Percentiles rank a stretch among this genome's conserved stretches.
These are phyloP conservation scores for Condylostylus longicornis DNA, from an alignment of 1,140 invertebrate species.

Conservation along the genomic window DNA sequence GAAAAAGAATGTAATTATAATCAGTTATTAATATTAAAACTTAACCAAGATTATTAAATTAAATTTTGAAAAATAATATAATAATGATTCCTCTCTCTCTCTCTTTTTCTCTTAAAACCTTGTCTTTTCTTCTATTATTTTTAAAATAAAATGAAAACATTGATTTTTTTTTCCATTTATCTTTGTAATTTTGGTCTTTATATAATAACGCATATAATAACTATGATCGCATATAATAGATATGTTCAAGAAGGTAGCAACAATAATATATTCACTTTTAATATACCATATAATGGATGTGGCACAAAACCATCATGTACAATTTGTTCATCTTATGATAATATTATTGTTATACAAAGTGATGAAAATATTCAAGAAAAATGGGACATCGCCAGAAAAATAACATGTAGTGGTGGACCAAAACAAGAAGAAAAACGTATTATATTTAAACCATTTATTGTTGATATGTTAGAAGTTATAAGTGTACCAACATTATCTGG, in stretches of 20 bases:
- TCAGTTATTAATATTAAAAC: neutral
- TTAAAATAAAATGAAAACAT: too few relatives aligned
- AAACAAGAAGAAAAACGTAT: constrained; percentile 43
- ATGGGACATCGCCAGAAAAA: constrained; percentile 42
- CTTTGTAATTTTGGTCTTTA: too few relatives aligned
- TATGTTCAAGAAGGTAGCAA: constrained; percentile 43
- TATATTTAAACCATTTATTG: constrained; percentile 51
- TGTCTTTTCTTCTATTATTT: neutral
- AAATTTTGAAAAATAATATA: too few relatives aligned
- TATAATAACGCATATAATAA: too few relatives aligned
- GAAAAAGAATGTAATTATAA: too few relatives aligned
- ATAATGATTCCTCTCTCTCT: too few relatives aligned
- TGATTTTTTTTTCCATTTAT: too few relatives aligned
- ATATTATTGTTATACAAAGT: constrained; percentile 47
- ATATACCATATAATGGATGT: constrained; percentile 45
- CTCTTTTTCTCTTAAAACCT: too few relatives aligned
- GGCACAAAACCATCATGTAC: constrained; percentile 43
- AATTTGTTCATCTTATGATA: constrained; percentile 43
- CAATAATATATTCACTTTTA: constrained; percentile 38
- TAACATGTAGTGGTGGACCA: constrained; percentile 40
- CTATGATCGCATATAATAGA: too few relatives aligned
- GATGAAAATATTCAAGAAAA: constrained; percentile 46
- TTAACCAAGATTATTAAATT: neutral
- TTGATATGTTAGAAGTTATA: constrained; percentile 53
- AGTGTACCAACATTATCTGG: constrained; percentile 44